Percentiles rank a stretch among this genome's conserved stretches.
Conservation (phyloP, 2,113 vertebrate genomes). For the Ictidomys tridecemlineatus region DNA sequence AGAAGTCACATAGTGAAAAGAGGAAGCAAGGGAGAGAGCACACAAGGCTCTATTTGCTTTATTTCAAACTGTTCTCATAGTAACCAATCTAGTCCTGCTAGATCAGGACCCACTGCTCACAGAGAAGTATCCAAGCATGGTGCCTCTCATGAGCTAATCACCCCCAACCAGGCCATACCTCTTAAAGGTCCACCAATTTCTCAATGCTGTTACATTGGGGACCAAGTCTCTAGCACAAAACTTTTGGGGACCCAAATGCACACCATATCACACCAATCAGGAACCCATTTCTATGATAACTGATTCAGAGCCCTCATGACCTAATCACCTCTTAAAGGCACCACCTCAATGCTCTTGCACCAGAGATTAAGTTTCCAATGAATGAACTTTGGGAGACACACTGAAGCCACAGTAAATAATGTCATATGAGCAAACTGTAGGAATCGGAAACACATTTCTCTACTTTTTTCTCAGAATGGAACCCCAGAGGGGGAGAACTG, state of each 20-base stretch:
- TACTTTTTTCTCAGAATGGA: constrained; percentile 1
- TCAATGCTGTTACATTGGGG: neutral
- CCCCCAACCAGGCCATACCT: neutral
- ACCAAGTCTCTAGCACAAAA: neutral
- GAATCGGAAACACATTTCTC: neutral
- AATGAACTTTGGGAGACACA: neutral
- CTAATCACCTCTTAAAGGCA: neutral
- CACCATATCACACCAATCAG: neutral
- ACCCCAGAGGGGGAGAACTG: neutral
- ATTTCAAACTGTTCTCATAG: too few species aligned
- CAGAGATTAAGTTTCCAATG: neutral
- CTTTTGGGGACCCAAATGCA: neutral
- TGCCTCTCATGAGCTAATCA: neutral
- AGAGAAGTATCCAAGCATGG: neutral
- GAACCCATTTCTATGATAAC: neutral
- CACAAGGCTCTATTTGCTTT: neutral
- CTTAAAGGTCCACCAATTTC: neutral
- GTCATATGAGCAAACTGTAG: neutral
- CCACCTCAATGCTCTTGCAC: neutral
- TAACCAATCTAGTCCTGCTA: neutral
- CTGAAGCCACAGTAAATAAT: neutral
- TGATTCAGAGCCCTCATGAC: neutral
- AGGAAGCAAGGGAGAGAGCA: neutral
- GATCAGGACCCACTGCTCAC: neutral
- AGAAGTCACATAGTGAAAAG: neutral